Conservation (phyloP, 2,888 invertebrate species). For the Drosophila robusta region DNA sequence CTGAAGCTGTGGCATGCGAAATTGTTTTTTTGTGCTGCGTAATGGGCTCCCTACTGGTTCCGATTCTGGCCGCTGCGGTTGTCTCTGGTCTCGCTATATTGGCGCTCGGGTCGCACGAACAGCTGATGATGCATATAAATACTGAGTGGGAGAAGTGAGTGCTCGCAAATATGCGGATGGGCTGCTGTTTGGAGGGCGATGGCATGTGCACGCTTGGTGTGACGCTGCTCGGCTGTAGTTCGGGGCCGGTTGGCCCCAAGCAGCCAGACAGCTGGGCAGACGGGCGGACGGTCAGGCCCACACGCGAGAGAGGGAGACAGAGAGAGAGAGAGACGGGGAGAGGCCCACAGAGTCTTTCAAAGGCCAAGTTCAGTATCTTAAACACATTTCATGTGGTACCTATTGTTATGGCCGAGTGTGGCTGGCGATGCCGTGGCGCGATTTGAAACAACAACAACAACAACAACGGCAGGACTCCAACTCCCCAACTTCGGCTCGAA, state of each 20-base stretch:
- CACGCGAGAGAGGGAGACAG: conserved; percentile 10
- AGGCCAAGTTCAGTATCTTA: conserved; percentile 80
- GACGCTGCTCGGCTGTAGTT: conserved; percentile 41
- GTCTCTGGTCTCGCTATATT: conserved; percentile 19
- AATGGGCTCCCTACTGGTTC: conserved; percentile 29
- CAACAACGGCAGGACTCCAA: conserved; percentile 6
- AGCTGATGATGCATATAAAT: conserved; percentile 66
- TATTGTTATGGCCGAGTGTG: conserved; percentile 67
- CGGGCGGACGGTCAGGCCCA: conserved; percentile 29
- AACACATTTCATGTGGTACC: conserved; percentile 68
- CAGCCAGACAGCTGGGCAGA: conserved; percentile 22
- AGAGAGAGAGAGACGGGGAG: conserved; percentile 6
- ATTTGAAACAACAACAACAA: conserved; percentile 51
- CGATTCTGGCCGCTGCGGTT: conserved; percentile 24
- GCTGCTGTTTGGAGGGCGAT: conserved; percentile 51
- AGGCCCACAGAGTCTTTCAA: conserved; percentile 47
- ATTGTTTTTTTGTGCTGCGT: conserved; percentile 12
- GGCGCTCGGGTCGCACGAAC: conserved; percentile 53
- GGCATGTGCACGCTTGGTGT: conserved; percentile 45
- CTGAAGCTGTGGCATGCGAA: conserved; percentile 42
- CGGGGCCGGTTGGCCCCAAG: conserved; percentile 34
- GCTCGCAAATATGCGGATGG: conserved; percentile 49
- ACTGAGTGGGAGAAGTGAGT: conserved; percentile 31
- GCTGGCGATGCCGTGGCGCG: conserved; percentile 50
- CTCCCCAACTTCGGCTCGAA: conserved; percentile 11